A percentile compares a stretch with the other conserved stretches of the same genome.
Conservation (phyloP, 2,113 vertebrate species). For the human region GRCh38 chr14:85074501-85075000, state of each 20-base stretch:
- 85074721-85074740: neutral
- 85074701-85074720: neutral
- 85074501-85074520: neutral
- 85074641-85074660: neutral
- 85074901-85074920: no score
- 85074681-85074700: neutral
- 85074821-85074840: neutral
- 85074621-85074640: neutral
- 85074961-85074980: neutral
- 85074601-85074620: neutral
- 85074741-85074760: neutral
- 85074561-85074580: neutral
- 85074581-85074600: neutral
- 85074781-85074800: neutral
- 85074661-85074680: neutral
- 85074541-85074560: neutral
- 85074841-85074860: accelerated
- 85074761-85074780: neutral
- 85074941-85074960: neutral
- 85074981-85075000: neutral
- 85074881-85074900: neutral
- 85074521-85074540: neutral
- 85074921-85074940: neutral
- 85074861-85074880: neutral
- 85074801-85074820: neutral